A percentile compares a stretch with the other conserved stretches of the same genome.
phyloP scores from a whole-genome alignment of 1,140 invertebrate genomes.

The Caenorhabditis latens region DNA sequence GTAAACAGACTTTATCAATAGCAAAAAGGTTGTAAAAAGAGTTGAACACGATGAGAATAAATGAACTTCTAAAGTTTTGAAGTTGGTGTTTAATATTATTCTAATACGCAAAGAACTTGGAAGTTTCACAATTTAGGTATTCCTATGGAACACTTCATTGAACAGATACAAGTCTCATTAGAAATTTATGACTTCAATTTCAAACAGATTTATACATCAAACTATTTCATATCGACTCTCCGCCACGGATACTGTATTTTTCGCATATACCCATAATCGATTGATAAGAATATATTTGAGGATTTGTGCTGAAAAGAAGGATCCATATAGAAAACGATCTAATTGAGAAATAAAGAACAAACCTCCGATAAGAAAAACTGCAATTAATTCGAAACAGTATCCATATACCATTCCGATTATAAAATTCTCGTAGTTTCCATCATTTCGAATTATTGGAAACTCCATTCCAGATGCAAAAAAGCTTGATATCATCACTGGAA shows the following conservation, averaged over 20 bases:
- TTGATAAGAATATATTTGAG: neutral
- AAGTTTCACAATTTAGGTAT: too few relatives aligned
- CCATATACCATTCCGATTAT: neutral
- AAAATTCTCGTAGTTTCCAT: neutral
- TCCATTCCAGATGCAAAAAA: conserved; percentile 6
- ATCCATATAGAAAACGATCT: neutral
- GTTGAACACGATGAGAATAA: too few relatives aligned
- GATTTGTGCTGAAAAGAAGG: neutral
- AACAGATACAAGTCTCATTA: too few relatives aligned
- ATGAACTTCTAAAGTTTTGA: too few relatives aligned
- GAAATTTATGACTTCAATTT: too few relatives aligned
- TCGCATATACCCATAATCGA: neutral
- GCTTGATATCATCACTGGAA: neutral
- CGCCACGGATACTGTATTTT: neutral
- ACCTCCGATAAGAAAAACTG: neutral
- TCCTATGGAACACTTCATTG: too few relatives aligned
- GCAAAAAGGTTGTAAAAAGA: too few relatives aligned
- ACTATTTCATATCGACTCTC: neutral
- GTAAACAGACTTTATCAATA: too few relatives aligned
- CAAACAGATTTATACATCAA: neutral
- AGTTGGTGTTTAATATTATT: too few relatives aligned
- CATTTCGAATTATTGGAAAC: neutral
- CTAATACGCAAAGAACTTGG: too few relatives aligned
- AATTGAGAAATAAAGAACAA: neutral
- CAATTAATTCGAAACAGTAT: neutral